Conservation (phyloP, 1,140 invertebrate genomes). For the Bombus waltoni region DNA sequence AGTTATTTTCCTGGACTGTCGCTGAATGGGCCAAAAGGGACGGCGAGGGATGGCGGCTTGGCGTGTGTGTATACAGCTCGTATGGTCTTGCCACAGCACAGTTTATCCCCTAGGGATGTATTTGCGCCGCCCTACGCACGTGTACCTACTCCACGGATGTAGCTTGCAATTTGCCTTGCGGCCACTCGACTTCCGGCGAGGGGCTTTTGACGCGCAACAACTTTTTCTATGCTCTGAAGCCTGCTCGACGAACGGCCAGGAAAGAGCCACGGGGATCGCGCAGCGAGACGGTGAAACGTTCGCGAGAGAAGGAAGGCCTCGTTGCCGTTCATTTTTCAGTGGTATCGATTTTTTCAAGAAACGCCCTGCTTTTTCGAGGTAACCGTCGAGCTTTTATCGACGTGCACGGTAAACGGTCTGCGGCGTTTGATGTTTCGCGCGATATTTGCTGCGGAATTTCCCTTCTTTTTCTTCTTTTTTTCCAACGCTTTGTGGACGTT, state of each 20-base stretch:
- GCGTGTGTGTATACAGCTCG: slow-evolving; percentile 34
- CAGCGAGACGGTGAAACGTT: background rate
- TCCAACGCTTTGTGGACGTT: background rate
- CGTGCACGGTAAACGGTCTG: background rate
- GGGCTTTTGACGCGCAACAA: slow-evolving; percentile 55
- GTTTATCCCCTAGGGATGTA: slow-evolving; percentile 55
- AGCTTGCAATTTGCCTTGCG: slow-evolving; percentile 58
- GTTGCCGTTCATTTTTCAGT: slow-evolving; percentile 28
- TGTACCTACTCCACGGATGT: slow-evolving; percentile 51
- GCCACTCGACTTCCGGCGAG: slow-evolving; percentile 56
- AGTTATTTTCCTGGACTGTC: slow-evolving; percentile 65
- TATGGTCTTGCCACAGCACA: slow-evolving; percentile 35
- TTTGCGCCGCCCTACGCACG: slow-evolving; percentile 53
- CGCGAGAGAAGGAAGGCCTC: background rate
- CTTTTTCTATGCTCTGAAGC: slow-evolving; percentile 27
- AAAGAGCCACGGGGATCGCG: background rate
- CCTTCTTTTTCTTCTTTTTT: background rate
- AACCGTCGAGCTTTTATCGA: background rate
- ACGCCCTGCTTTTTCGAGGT: background rate
- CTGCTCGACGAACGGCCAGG: background rate
- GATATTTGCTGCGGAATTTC: slow-evolving; percentile 1
- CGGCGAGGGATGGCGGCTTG: background rate
- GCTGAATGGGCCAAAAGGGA: slow-evolving; percentile 32
- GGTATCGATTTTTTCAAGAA: slow-evolving; percentile 12
- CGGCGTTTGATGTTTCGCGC: background rate